Percentiles rank a stretch among this genome's conserved stretches.
Evolutionary conservation across 2,888 invertebrate genomes (phyloP).

Genomic region (Philaethria dido): DNA sequence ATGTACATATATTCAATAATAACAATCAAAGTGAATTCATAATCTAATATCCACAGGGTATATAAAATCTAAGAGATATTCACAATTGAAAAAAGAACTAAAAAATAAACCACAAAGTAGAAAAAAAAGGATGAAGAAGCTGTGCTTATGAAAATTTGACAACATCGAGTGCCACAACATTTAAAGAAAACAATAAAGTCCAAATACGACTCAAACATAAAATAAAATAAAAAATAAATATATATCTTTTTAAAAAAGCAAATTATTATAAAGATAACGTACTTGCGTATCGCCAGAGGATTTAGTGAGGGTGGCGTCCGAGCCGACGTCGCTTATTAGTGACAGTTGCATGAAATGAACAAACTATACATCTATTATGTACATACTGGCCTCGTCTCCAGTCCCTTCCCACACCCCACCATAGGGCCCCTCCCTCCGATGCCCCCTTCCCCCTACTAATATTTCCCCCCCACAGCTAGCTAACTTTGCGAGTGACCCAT

Average conservation of each 20-base stretch:
- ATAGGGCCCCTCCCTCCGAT: background rate
- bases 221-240: too few species aligned
- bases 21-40: conserved; percentile 31
- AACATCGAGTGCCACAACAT: conserved; percentile 45
- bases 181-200: conserved; percentile 42
- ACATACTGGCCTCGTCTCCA: conserved; percentile 42
- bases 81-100: background rate
- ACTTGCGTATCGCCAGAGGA: conserved; percentile 81
- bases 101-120: background rate
- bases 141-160: conserved; percentile 30
- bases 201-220: background rate
- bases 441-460: too few species aligned
- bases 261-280: conserved; percentile 63
- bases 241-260: conserved; percentile 51
- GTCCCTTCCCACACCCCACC: background rate
- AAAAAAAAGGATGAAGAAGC: conserved; percentile 17
- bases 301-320: conserved; percentile 79
- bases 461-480: background rate
- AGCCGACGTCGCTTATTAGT: conserved; percentile 80
- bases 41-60: conserved; percentile 34
- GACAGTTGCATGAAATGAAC: conserved; percentile 84
- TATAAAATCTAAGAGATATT: background rate
- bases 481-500: conserved; percentile 17
- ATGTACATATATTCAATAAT: background rate
- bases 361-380: conserved; percentile 82